Conservation (phyloP, 2,888 invertebrate genomes). For the Caenorhabditis parvicauda region DNA sequence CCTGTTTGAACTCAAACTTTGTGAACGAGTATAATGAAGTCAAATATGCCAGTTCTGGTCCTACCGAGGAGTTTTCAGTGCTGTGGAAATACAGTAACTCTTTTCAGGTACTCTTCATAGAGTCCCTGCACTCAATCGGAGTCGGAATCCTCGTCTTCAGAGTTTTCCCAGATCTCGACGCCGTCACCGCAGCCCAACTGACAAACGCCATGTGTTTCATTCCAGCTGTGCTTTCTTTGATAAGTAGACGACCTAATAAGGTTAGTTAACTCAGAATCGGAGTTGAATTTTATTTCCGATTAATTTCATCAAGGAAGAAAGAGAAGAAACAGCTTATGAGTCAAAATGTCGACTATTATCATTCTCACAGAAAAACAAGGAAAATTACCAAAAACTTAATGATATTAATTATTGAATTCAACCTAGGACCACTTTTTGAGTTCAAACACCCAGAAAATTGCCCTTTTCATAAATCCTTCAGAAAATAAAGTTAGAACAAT, state of each 20-base stretch:
- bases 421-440: too few species aligned
- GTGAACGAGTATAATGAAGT: too few species aligned
- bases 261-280: background rate
- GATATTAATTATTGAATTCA: too few species aligned
- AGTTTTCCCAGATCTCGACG: slow-evolving; percentile 86
- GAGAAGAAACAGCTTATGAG: too few species aligned
- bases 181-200: slow-evolving; percentile 84
- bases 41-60: background rate
- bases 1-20: too few species aligned
- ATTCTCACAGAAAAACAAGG: too few species aligned
- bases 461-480: background rate
- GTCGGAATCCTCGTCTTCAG: slow-evolving; percentile 81
- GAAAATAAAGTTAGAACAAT: background rate
- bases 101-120: slow-evolving; percentile 75
- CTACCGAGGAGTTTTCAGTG: background rate
- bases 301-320: too few species aligned
- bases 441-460: background rate
- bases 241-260: slow-evolving; percentile 66
- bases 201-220: slow-evolving; percentile 91
- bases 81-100: too few species aligned
- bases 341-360: too few species aligned
- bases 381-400: too few species aligned
- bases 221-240: slow-evolving; percentile 72
- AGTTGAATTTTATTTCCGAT: too few species aligned
- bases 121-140: slow-evolving; percentile 84